Evolutionary conservation across 2,113 vertebrate genomes (phyloP), one percentile per base, ranked within the genome.

Genomic region (Acanthisitta chloris): DNA sequence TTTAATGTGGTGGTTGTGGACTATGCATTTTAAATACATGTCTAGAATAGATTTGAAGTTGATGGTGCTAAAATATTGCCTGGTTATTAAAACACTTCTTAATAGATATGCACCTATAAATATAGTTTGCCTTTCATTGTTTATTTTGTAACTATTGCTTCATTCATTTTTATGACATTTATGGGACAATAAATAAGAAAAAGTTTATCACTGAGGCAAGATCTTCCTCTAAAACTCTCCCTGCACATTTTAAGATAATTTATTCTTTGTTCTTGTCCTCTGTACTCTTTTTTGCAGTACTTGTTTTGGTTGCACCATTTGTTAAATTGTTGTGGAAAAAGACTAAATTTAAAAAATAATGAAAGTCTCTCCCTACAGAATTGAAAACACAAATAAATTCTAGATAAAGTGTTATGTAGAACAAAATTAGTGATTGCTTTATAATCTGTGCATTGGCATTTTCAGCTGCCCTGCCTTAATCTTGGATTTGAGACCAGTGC

Each of bases 151-250:
- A 73, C 80, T 74, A 43, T 91, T 76, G 5, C n/a, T 65, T 91
- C 34, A 76, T 93, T 97, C 71, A 94, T 71, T 93, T 86, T 86
- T 62, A 83, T 90, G 17, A 73, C 71, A 73, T 93, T 45, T 77
- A 83, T 86, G 46, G 29, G 62, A 74, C 42, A 69, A 81, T 90
- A 90, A 90, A 88, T 95, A 86, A 52, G 12, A 64, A 45, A 54
- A 83, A 65, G 31, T 74, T 90, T 90, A 70, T 57, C 23, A 19
- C 34, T 62, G 42, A 86, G 82, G 38, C 11, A 0, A 70, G 12
- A 70, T 80, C 45, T 82, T 86, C 14, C 45, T 82, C n/a, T 92
- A 34, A 92, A 82, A 61, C 6, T 43, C n/a, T 49, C 24, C 55
- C 20, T 85, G 12, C 42, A 42, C 8, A n/a, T 65, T 91, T 92